phyloP scores from a whole-genome alignment of 2,888 invertebrate genomes.

The Drosophila siamana region DNA sequence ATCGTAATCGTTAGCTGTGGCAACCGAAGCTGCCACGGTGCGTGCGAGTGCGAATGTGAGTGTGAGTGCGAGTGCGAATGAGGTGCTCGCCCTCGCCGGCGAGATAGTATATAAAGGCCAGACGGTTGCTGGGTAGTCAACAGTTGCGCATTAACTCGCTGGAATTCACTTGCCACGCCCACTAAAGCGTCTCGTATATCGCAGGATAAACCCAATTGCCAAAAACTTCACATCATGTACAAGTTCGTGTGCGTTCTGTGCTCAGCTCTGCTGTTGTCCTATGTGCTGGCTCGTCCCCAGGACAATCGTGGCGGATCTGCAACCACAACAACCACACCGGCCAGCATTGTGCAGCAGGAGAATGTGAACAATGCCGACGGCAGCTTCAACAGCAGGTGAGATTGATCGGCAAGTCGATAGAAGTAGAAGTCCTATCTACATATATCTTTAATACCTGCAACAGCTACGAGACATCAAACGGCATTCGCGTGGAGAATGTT shows the following conservation, averaged over 20 bases:
- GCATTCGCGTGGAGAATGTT: constrained; percentile 90
- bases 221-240: constrained; percentile 60
- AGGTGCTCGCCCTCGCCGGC: constrained; percentile 55
- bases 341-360: constrained; percentile 86
- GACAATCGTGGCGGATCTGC: constrained; percentile 61
- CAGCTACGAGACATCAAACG: constrained; percentile 92
- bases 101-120: constrained; percentile 71
- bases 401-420: neutral
- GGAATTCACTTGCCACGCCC: constrained; percentile 56
- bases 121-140: constrained; percentile 50
- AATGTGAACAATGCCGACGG: constrained; percentile 86
- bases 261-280: constrained; percentile 74
- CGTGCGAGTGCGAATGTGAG: neutral
- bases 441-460: neutral
- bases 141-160: constrained; percentile 66
- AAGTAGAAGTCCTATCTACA: neutral
- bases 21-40: constrained; percentile 41
- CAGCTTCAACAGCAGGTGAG: constrained; percentile 86
- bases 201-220: constrained; percentile 20
- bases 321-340: constrained; percentile 83
- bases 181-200: constrained; percentile 7
- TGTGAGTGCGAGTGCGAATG: constrained; percentile 53
- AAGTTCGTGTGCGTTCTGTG: constrained; percentile 71
- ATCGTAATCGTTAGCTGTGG: constrained; percentile 67
- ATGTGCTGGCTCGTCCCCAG: constrained; percentile 78